Evolutionary conservation across 2,888 invertebrate species (phyloP).

Genomic region (Spisula subtruncata): DNA sequence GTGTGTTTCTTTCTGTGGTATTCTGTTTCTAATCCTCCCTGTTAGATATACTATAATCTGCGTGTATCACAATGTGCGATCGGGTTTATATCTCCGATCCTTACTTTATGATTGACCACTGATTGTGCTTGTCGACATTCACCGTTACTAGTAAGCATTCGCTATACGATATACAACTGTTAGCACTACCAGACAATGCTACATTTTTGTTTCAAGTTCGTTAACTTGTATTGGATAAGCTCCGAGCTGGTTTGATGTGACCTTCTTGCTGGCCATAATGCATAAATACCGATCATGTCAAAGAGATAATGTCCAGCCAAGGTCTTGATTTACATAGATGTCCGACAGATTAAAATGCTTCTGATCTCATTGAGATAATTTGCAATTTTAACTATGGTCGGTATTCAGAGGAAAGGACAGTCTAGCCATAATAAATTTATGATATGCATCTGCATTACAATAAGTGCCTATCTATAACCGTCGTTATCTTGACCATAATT

Average conservation of each 20-base stretch:
- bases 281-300: background rate
- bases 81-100: too few relatives aligned
- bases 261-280: background rate
- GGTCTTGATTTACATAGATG: constrained; percentile 6
- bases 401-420: too few relatives aligned
- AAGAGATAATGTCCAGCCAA: background rate
- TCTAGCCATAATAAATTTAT: too few relatives aligned
- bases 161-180: background rate
- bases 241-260: background rate
- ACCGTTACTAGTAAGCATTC: background rate
- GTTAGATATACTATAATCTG: too few relatives aligned
- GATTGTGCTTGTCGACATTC: too few relatives aligned
- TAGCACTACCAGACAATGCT: background rate
- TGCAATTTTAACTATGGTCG: background rate
- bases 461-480: too few relatives aligned
- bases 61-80: too few relatives aligned
- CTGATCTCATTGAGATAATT: background rate
- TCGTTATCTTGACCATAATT: too few relatives aligned
- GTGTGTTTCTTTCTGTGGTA: too few relatives aligned
- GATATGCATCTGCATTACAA: too few relatives aligned
- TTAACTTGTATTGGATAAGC: background rate
- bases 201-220: background rate
- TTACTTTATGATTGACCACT: too few relatives aligned
- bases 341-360: background rate
- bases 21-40: too few relatives aligned